These are phyloP conservation scores for Chesias legatella DNA, from an alignment of 2,888 invertebrate genomes.

Conservation along the genomic window DNA sequence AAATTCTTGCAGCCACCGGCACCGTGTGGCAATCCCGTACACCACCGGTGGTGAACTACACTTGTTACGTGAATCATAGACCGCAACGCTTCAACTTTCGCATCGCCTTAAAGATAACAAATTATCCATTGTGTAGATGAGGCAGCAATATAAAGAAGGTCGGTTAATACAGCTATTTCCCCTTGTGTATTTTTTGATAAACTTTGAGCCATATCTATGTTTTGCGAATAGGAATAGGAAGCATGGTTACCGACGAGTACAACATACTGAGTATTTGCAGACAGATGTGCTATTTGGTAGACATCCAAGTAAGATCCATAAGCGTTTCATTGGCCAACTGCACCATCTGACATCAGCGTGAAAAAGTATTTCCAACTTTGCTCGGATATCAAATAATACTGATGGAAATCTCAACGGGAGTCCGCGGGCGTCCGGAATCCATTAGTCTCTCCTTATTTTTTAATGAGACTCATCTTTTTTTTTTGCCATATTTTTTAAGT, in stretches of 20 bases:
- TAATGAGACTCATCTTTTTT: conserved; percentile 21
- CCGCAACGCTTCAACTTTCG: conserved; percentile 23
- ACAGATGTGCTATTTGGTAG: conserved; percentile 20
- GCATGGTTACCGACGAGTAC: conserved; percentile 5
- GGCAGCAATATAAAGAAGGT: conserved; percentile 11
- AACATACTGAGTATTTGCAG: conserved; percentile 1
- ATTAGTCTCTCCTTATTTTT: conserved; percentile 27
- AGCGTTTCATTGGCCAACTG: conserved; percentile 5
- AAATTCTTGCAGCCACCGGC: conserved; percentile 41
- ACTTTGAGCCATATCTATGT: not conserved
- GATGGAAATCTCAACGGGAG: conserved; percentile 20
- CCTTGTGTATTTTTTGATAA: not conserved
- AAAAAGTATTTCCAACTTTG: conserved; percentile 12
- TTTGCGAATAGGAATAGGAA: conserved; percentile 7
- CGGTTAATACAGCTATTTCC: not conserved
- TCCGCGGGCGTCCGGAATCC: conserved; percentile 27
- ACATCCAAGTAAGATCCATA: conserved; percentile 16
- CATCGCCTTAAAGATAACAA: conserved; percentile 15
- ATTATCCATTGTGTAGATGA: conserved; percentile 19
- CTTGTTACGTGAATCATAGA: conserved; percentile 41
- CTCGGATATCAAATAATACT: conserved; percentile 17
- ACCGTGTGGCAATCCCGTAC: conserved; percentile 50
- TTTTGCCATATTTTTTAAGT: conserved; percentile 13
- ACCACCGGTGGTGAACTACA: conserved; percentile 30
- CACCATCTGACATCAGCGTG: conserved; percentile 12